Conservation (phyloP, 2,113 vertebrate genomes). For the Periophthalmus modestus region DNA sequence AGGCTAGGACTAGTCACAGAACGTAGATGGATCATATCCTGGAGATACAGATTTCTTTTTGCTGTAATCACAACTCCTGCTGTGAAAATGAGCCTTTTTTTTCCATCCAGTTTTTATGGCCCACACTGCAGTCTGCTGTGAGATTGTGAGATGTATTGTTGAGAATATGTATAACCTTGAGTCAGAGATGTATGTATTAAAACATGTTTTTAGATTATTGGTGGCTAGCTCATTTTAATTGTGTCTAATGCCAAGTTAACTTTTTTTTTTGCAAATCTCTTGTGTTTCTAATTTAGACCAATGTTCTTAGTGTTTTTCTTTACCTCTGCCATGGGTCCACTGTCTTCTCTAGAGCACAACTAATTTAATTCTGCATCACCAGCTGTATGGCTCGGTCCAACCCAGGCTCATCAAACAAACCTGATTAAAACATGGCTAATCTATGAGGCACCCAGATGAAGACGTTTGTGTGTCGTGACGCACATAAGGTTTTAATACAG, state of each 20-base stretch:
- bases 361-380: conserved; percentile 70
- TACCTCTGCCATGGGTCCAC: conserved; percentile 20
- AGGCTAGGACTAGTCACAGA: neutral
- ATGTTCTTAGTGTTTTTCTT: neutral
- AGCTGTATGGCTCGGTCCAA: conserved; percentile 59
- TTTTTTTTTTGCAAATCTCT: neutral
- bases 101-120: conserved; percentile 1
- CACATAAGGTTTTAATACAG: neutral
- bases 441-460: conserved; percentile 58
- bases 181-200: neutral
- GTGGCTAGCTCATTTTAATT: neutral
- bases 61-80: neutral
- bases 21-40: conserved; percentile 14
- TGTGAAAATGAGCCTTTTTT: conserved; percentile 10
- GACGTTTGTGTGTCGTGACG: conserved; percentile 24
- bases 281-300: neutral
- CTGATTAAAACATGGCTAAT: conserved; percentile 68
- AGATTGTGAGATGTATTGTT: conserved; percentile 1
- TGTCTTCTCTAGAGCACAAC: conserved; percentile 37
- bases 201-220: neutral
- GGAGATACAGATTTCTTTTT: conserved; percentile 12
- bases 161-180: neutral
- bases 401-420: conserved; percentile 71
- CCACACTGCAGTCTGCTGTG: neutral
- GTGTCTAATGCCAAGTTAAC: neutral